These are phyloP conservation scores for Ornithoptera alexandrae DNA, from an alignment of 2,888 invertebrate genomes.

Conservation along the genomic window DNA sequence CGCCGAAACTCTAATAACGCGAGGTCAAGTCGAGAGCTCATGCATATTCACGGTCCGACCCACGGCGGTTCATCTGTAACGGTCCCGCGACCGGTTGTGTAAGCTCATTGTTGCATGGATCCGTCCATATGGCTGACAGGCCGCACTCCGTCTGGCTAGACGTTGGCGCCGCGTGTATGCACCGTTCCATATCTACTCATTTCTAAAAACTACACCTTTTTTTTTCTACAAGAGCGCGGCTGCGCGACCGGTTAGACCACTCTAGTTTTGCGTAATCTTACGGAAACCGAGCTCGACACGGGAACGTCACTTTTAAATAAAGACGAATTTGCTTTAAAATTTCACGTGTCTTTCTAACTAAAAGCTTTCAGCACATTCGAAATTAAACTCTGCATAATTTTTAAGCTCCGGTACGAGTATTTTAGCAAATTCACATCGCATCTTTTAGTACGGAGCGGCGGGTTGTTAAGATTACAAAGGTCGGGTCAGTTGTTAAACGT, in stretches of 20 bases:
- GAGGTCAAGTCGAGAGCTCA: slow-evolving; percentile 75
- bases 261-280: slow-evolving; percentile 28
- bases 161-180: slow-evolving; percentile 35
- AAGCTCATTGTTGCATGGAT: slow-evolving; percentile 68
- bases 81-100: slow-evolving; percentile 75
- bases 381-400: slow-evolving; percentile 32
- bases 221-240: slow-evolving; percentile 25
- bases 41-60: slow-evolving; percentile 72
- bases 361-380: slow-evolving; percentile 10
- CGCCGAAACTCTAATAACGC: slow-evolving; percentile 69
- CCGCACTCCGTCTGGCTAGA: slow-evolving; percentile 26
- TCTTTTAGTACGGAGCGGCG: slow-evolving; percentile 47
- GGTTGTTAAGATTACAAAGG: slow-evolving; percentile 66
- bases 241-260: slow-evolving; percentile 30
- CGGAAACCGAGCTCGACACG: slow-evolving; percentile 17
- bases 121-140: slow-evolving; percentile 51
- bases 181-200: slow-evolving; percentile 13
- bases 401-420: slow-evolving; percentile 34
- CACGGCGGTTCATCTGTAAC: slow-evolving; percentile 74
- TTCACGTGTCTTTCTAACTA: neutral
- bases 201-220: slow-evolving; percentile 12
- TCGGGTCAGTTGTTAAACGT: slow-evolving; percentile 67
- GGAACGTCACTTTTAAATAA: slow-evolving; percentile 13
- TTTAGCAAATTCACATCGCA: slow-evolving; percentile 44
- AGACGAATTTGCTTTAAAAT: neutral